Evolutionary conservation across 2,797 vertebrate species (phyloP), one percentile per base, ranked within the genome.

Genomic region (Melanogrammus aeglefinus): DNA sequence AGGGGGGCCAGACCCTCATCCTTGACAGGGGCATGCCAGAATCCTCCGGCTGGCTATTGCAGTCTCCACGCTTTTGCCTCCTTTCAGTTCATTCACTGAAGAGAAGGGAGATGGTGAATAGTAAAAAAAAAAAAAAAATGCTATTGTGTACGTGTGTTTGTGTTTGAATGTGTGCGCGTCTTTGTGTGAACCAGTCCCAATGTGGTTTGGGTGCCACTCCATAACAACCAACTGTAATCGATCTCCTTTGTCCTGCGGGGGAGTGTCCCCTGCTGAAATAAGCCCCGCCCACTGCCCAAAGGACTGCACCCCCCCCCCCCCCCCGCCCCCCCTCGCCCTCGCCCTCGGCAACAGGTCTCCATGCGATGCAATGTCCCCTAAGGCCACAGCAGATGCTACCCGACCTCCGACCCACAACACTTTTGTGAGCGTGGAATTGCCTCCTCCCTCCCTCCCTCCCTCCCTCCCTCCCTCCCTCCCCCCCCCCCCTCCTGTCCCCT

Each of bases 301-400:
- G 83, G 82, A 57, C 85, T 85, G 76, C 78, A 85, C 86, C 89
- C 88, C 88, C 91, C 18, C 47, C 47, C 47, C 47, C 13, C 86
- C 89, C 88, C 47, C 13, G 86, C 89, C 88, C 88, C 91, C 18
- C 47, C 47, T 18, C 47, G 2, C 18, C 47, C 47, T 51, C 47
- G 47, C 47, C 86, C 88, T 90, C 90, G 86, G 94, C 94, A 96
- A 95, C 95, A 93, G 94, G 93, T 93, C 85, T 86, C 84, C 21
- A 57, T 86, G 91, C 85, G 47, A 85, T 93, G 95, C 92, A 94
- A 96, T 96, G 96, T 84, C 76, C 91, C 92, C 93, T 93, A 91
- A 88, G 91, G 94, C 90, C 41, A 21, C 93, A 96, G 95, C 97
- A 98, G 97, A 98, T 98, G 97, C 95, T 95, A 91, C 76, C 81